These are phyloP conservation scores for Crepidodera aurea DNA, from an alignment of 2,888 invertebrate species.

Conservation along the genomic window DNA sequence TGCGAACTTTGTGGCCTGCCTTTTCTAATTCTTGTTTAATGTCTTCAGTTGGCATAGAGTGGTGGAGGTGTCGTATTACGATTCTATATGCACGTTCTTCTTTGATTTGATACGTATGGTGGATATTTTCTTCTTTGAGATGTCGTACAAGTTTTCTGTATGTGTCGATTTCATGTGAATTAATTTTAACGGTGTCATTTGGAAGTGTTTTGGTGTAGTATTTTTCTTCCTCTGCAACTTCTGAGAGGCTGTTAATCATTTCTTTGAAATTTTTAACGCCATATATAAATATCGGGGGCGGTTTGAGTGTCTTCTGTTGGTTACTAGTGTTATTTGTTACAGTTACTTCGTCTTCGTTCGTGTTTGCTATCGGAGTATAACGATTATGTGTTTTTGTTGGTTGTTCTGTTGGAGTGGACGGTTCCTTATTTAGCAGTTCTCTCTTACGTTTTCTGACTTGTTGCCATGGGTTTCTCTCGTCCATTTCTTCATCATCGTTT, in stretches of 20 bases:
- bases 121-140: slow-evolving; percentile 8
- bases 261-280: no score
- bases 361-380: not conserved
- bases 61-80: not conserved
- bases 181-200: slow-evolving; percentile 16
- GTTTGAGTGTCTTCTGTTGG: not conserved
- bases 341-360: not conserved
- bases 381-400: no score
- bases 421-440: no score
- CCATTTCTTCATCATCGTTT: no score
- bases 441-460: no score
- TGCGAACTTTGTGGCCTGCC: no score
- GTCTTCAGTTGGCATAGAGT: not conserved
- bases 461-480: no score
- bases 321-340: not conserved
- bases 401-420: no score
- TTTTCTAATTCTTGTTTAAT: no score
- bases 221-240: not conserved
- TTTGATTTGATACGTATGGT: slow-evolving; percentile 10
- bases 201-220: not conserved
- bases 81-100: slow-evolving; percentile 11
- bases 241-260: not conserved
- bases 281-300: not conserved
- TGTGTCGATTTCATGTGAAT: not conserved
- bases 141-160: not conserved